phyloP scores from a whole-genome alignment of 2,888 invertebrate genomes.

The Gerosis bhagava region DNA sequence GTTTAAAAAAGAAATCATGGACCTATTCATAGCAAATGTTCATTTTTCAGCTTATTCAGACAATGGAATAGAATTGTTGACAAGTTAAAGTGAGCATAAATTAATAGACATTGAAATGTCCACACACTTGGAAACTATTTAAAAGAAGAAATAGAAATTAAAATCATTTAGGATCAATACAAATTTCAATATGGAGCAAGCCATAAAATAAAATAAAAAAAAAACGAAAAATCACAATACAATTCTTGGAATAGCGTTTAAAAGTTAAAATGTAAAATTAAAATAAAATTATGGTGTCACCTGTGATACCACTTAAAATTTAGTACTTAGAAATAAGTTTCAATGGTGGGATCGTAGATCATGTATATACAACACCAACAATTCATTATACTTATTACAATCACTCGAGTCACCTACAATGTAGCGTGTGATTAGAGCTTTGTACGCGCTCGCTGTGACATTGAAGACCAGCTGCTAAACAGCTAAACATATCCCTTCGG shows the following conservation, averaged over 20 bases:
- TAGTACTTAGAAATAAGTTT: constrained; percentile 79
- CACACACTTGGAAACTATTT: no score
- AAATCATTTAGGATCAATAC: no score
- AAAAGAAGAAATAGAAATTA: no score
- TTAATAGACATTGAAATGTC: no score
- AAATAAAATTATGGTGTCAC: constrained; percentile 63
- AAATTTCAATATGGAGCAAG: no score
- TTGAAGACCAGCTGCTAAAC: constrained; percentile 3
- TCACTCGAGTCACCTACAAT: constrained; percentile 76
- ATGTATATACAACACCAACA: constrained; percentile 79
- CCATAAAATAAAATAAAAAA: no score
- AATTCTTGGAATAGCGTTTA: constrained; percentile 75
- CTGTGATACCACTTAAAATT: constrained; percentile 70
- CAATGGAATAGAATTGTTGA: no score
- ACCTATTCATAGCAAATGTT: no score
- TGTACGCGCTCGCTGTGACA: constrained; percentile 35
- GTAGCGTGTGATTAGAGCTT: constrained; percentile 47
- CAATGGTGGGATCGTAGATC: constrained; percentile 81
- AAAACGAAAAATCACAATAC: constrained; percentile 72
- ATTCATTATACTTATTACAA: constrained; percentile 74
- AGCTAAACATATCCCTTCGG: constrained; percentile 13
- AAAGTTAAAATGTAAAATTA: constrained; percentile 56
- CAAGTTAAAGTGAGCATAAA: no score
- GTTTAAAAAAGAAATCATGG: no score
- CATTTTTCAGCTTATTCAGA: no score